phyloP scores from a whole-genome alignment of 2,113 vertebrate genomes.

The Numenius arquata region DNA sequence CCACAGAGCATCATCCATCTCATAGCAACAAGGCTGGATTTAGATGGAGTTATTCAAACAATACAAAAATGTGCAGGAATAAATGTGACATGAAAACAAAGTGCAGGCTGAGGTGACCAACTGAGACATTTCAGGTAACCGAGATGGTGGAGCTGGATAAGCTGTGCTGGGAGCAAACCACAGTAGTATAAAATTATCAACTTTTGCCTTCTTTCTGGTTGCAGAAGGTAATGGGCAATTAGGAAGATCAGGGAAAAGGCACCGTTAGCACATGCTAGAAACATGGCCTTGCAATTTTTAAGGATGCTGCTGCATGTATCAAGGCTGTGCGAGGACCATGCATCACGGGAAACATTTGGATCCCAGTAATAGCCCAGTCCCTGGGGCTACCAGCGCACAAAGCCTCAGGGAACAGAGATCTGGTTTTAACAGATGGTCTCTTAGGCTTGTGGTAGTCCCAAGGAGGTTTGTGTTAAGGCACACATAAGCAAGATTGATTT shows the following conservation, averaged over 20 bases:
- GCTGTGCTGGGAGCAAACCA: not conserved
- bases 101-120: not conserved
- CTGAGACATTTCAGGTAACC: not conserved
- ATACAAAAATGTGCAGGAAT: not conserved
- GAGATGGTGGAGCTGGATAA: not conserved
- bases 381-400: rapidly evolving
- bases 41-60: not conserved
- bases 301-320: not conserved
- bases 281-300: not conserved
- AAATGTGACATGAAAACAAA: not conserved
- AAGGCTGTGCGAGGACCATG: not conserved
- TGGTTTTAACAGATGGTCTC: not conserved
- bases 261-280: rapidly evolving
- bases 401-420: not conserved
- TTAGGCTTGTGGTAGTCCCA: not conserved
- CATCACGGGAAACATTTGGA: not conserved
- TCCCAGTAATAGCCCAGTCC: not conserved
- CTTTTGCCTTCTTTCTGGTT: not conserved
- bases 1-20: not conserved
- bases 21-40: conserved; percentile 42
- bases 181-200: not conserved
- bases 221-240: not conserved
- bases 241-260: not conserved
- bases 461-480: not conserved
- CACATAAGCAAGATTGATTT: not conserved